A percentile compares a stretch with the other conserved stretches of the same genome.
Evolutionary conservation across 2,113 vertebrate genomes (phyloP).

Genomic region (Microcebus jonahi): DNA sequence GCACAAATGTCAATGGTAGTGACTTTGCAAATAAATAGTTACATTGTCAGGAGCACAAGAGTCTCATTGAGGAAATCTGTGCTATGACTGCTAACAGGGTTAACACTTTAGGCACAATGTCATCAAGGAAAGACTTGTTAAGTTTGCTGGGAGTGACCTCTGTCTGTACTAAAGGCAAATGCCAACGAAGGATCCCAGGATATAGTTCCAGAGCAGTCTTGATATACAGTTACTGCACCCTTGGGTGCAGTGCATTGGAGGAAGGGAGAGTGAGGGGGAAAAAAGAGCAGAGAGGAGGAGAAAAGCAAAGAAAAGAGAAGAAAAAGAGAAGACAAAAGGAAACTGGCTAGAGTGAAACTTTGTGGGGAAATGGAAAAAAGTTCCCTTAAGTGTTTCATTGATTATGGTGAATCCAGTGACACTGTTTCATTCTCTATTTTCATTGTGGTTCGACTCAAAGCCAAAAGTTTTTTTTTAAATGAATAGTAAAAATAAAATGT

Average conservation of each 20-base stretch:
- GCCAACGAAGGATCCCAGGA: background rate
- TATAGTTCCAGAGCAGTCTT: background rate
- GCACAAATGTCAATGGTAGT: conserved; percentile 45
- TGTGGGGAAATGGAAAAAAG: background rate
- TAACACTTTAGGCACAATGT: conserved; percentile 53
- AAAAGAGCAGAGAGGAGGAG: no score
- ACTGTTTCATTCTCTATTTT: conserved; percentile 48
- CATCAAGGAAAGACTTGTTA: conserved; percentile 51
- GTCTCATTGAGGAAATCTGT: conserved; percentile 70
- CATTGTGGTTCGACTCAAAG: conserved; percentile 12
- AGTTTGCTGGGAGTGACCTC: conserved; percentile 35
- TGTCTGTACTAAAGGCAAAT: background rate
- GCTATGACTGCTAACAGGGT: conserved; percentile 27
- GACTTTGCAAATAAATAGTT: conserved; percentile 68
- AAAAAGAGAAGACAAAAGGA: no score
- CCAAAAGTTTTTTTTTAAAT: conserved; percentile 17
- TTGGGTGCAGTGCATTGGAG: no score
- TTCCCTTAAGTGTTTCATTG: background rate
- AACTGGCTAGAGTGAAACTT: background rate
- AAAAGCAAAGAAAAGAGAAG: fast-evolving
- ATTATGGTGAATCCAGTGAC: background rate
- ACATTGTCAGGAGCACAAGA: conserved; percentile 54
- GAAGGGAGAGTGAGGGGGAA: background rate
- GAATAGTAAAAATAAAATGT: conserved; percentile 26
- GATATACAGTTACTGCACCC: no score